Percentiles rank a stretch among this genome's conserved stretches.
These are phyloP conservation scores for Nemurella pictetii DNA, from an alignment of 2,888 invertebrate genomes.

Conservation along the genomic window DNA sequence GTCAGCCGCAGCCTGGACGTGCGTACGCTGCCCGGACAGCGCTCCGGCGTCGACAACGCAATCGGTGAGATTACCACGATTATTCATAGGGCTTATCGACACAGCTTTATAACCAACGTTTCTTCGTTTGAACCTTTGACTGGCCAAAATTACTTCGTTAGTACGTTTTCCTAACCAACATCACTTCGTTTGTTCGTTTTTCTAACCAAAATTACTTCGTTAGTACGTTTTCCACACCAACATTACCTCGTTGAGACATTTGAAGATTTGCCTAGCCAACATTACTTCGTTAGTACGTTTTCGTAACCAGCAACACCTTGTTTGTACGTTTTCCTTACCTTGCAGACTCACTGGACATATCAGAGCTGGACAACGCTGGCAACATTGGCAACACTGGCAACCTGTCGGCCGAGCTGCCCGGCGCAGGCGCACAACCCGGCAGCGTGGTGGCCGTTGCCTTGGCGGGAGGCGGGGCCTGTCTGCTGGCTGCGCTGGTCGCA, in stretches of 20 bases:
- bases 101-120: too few relatives aligned
- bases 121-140: too few relatives aligned
- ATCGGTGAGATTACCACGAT: too few relatives aligned
- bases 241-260: background rate
- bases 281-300: background rate
- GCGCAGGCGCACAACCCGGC: background rate
- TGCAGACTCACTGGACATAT: too few relatives aligned
- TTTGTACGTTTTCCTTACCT: background rate
- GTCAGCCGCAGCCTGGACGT: constrained; percentile 82
- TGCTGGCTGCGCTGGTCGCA: background rate
- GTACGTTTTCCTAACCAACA: too few relatives aligned
- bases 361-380: too few relatives aligned
- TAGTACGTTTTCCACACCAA: background rate
- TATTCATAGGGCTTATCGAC: too few relatives aligned
- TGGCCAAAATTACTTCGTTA: too few relatives aligned
- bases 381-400: too few relatives aligned
- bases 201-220: background rate
- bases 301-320: background rate
- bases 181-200: background rate
- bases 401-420: background rate
- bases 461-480: background rate
- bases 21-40: too few relatives aligned
- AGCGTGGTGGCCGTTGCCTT: background rate
- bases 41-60: background rate
- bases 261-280: background rate